These are phyloP conservation scores for Drosophila pseudoananassae DNA, from an alignment of 1,140 invertebrate genomes.

Conservation along the genomic window DNA sequence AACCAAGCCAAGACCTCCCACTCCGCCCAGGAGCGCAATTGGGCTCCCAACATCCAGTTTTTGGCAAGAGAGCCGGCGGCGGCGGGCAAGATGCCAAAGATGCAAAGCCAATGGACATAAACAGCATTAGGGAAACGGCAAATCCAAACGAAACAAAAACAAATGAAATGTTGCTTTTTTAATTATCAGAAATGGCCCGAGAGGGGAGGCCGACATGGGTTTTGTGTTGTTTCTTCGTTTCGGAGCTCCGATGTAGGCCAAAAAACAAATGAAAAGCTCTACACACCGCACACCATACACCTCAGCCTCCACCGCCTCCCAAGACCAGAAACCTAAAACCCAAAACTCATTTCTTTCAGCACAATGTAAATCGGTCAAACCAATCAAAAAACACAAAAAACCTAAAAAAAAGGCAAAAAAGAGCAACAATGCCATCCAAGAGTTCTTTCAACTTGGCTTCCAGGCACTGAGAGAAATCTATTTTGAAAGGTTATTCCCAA, in stretches of 20 bases:
- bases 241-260: constrained; percentile 52
- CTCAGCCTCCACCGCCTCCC: background rate
- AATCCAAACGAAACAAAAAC: constrained; percentile 13
- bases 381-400: constrained; percentile 61
- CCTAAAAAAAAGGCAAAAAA: constrained; percentile 43
- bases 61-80: constrained; percentile 15
- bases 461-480: constrained; percentile 14
- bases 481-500: background rate
- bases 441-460: constrained; percentile 54
- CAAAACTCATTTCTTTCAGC: constrained; percentile 75
- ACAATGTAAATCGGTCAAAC: constrained; percentile 81
- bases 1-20: background rate
- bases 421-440: constrained; percentile 47
- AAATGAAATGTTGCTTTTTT: constrained; percentile 55
- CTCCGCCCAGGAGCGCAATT: constrained; percentile 13
- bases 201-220: constrained; percentile 17
- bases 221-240: too few relatives aligned
- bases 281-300: background rate
- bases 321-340: background rate
- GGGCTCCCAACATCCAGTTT: constrained; percentile 1
- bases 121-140: constrained; percentile 5
- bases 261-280: constrained; percentile 56
- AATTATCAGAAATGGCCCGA: constrained; percentile 65
- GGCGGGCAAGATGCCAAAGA: constrained; percentile 28
- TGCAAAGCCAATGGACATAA: background rate